Conservation (phyloP, 2,113 vertebrate species). For the Rhagologus leucostigma region DNA sequence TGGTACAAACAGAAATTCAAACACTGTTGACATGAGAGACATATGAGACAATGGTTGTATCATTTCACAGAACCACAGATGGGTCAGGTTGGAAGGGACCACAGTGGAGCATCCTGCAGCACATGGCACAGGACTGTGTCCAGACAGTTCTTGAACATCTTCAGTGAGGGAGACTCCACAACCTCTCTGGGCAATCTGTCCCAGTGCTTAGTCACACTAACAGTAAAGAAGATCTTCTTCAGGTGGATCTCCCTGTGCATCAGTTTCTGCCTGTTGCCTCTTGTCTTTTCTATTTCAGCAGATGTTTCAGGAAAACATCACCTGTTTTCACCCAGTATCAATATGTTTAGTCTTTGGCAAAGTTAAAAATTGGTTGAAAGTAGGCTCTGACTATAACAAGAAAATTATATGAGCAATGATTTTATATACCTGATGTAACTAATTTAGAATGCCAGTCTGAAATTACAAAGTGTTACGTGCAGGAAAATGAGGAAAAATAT, state of each 20-base stretch:
- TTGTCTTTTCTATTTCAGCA: neutral
- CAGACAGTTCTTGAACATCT: neutral
- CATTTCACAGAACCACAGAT: neutral
- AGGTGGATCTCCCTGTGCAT: neutral
- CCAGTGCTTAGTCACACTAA: neutral
- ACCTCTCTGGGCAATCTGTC: neutral
- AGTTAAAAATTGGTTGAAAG: neutral
- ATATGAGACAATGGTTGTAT: neutral
- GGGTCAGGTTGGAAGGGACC: neutral
- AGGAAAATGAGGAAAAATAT: neutral
- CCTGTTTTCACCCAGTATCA: neutral
- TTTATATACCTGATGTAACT: rapidly evolving
- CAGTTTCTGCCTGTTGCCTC: neutral
- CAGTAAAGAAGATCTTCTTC: neutral
- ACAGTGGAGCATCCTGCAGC: neutral
- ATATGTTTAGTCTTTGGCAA: neutral
- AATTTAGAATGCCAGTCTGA: neutral
- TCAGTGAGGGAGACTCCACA: neutral
- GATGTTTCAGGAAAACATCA: neutral
- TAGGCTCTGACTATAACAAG: neutral
- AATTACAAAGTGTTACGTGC: neutral
- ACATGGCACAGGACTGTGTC: neutral
- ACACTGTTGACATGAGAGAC: rapidly evolving
- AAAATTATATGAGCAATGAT: neutral
- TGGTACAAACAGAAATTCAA: neutral